Percentiles rank a stretch among this genome's conserved stretches.
phyloP scores from a whole-genome alignment of 2,113 vertebrate species.

The Rhipidura dahli region DNA sequence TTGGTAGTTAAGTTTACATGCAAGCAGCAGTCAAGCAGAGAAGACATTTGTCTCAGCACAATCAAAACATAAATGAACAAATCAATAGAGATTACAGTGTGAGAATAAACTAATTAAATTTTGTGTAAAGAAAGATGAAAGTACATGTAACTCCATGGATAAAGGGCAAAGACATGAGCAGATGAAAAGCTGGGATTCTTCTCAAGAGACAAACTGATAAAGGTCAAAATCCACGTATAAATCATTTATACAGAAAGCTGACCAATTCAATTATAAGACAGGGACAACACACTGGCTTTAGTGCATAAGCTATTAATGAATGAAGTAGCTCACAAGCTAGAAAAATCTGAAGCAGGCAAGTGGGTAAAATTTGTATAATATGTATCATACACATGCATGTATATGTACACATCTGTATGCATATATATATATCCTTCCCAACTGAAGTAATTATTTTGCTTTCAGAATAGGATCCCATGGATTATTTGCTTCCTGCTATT shows the following conservation, averaged over 20 bases:
- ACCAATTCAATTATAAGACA: not conserved
- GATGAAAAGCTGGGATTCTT: not conserved
- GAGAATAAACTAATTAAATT: not conserved
- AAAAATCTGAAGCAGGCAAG: not conserved
- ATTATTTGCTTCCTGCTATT: not conserved
- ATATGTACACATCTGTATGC: not conserved
- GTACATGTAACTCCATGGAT: not conserved
- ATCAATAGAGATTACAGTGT: not conserved
- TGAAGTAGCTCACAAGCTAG: not conserved
- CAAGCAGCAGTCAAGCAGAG: not conserved
- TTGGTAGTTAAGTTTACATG: not conserved
- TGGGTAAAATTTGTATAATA: not conserved
- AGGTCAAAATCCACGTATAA: not conserved
- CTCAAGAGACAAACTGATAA: not conserved
- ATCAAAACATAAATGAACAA: not conserved
- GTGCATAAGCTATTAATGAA: not conserved
- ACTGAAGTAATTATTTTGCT: not conserved
- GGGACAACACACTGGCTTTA: not conserved
- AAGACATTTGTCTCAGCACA: not conserved
- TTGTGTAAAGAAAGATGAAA: not conserved
- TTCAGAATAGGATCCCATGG: not conserved
- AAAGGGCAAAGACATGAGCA: not conserved
- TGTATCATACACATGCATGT: not conserved
- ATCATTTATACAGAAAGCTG: not conserved
- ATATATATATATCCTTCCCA: not conserved